Base-by-base conservation (phyloP, 2,797 vertebrate genomes). In the Tapera naevia region DNA sequence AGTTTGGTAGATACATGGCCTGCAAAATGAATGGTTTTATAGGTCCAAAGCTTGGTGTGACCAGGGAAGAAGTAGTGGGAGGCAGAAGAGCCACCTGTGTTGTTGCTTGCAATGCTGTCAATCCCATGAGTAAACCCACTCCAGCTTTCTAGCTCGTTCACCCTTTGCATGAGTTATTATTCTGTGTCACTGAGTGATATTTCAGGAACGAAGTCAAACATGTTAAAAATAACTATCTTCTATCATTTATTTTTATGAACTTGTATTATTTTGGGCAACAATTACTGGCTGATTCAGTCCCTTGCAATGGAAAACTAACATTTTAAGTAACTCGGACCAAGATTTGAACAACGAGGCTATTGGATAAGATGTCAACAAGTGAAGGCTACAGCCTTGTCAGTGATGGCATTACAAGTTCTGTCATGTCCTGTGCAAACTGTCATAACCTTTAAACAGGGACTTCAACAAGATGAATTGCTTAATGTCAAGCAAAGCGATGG, bases 221-320 rank as follows among this genome's bases (percentile, higher is more conserved):
- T 69, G 64, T 88, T 92, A 93, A 94, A 95, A 95, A 94, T 87
- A 95, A 69, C 79, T 43, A 74, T 69, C 61, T 89, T 46, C 35
- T 82, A 86, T 74, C 16, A 74, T 88, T 94, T 95, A 79, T 92
- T 96, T 82, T 87, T 86, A 93, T 72, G 72, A 87, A 86, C 94
- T 91, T 95, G 16, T 90, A 94, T 94, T 91, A 91, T 95, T 96
- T 94, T 83, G 39, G 91, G 94, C 81, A 78, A 75, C 65, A 93
- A 78, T 92, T 93, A 87, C 79, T 51, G 90, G 18, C 62, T 94
- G 91, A 94, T 61, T 94, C 84, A 91, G 70, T 73, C 18, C 1
- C 37, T 86, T 89, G 54, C 71, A 83, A 54, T 37, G 37, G 45
- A 39, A 91, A 95, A 87, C 72, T 91, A 89, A 91, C 81, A 83